phyloP scores from a whole-genome alignment of 2,888 invertebrate species.

The Bugulina stolonifera region DNA sequence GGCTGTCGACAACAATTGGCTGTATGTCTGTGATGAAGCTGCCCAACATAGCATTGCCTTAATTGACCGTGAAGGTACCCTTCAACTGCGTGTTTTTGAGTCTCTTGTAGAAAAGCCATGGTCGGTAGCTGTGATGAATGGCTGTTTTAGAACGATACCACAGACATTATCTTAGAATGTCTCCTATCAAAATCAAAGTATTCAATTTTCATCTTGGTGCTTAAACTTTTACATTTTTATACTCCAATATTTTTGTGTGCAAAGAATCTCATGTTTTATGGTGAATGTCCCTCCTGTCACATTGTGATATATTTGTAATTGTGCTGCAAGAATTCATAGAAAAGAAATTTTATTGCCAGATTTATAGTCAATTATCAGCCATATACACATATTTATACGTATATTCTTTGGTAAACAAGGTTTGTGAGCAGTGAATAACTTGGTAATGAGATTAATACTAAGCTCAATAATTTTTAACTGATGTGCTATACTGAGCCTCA shows the following conservation, averaged over 20 bases:
- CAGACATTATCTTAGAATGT: not conserved
- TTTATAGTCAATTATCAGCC: too few relatives aligned
- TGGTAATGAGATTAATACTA: too few relatives aligned
- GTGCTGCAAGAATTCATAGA: not conserved
- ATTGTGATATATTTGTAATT: not conserved
- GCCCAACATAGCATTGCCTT: not conserved
- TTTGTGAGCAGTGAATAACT: too few relatives aligned
- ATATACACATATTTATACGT: too few relatives aligned
- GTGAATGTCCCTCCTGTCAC: not conserved
- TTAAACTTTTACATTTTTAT: too few relatives aligned
- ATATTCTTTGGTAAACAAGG: too few relatives aligned
- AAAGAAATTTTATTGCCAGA: too few relatives aligned
- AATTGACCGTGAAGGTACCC: not conserved
- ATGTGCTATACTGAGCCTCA: too few relatives aligned
- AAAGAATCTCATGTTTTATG: too few relatives aligned
- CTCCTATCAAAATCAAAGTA: not conserved
- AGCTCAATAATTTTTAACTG: too few relatives aligned
- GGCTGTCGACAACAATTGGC: not conserved
- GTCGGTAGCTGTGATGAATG: not conserved
- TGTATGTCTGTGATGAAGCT: constrained; percentile 14
- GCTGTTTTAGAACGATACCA: not conserved
- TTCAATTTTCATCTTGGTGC: too few relatives aligned
- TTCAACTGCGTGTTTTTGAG: not conserved
- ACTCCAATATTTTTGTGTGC: not conserved
- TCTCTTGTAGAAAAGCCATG: not conserved